A percentile compares a stretch with the other conserved stretches of the same genome.
Evolutionary conservation across 1,140 invertebrate species (phyloP).

Genomic region (Battus philenor): DNA sequence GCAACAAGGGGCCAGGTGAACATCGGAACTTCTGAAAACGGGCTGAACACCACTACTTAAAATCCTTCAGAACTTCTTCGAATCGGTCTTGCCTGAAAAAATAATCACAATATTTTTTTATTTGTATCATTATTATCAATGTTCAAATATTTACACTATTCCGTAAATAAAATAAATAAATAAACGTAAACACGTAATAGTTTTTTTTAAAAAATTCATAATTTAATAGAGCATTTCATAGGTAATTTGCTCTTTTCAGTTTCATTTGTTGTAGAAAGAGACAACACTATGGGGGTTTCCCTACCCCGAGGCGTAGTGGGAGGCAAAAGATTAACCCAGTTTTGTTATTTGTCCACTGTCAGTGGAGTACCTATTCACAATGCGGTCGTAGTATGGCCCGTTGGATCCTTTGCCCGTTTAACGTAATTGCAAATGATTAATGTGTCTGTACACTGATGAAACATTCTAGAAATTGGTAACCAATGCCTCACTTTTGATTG

Average conservation of each 20-base stretch:
- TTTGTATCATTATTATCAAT: too few species aligned
- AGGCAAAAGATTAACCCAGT: slow-evolving; percentile 75
- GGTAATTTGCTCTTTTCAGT: slow-evolving; percentile 49
- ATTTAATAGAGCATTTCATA: slow-evolving; percentile 32
- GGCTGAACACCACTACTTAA: too few species aligned
- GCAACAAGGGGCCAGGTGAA: too few species aligned
- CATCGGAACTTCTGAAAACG: too few species aligned
- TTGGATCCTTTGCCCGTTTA: slow-evolving; percentile 67
- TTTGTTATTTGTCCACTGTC: slow-evolving; percentile 75
- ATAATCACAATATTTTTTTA: too few species aligned
- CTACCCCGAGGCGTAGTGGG: slow-evolving; percentile 51
- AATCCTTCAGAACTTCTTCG: too few species aligned
- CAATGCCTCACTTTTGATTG: slow-evolving; percentile 60
- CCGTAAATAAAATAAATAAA: too few species aligned
- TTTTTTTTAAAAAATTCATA: slow-evolving; percentile 65
- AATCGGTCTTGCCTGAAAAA: too few species aligned
- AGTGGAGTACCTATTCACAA: slow-evolving; percentile 73
- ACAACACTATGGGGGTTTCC: slow-evolving; percentile 44
- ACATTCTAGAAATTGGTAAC: slow-evolving; percentile 55
- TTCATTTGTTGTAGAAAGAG: slow-evolving; percentile 43
- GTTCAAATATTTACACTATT: too few species aligned
- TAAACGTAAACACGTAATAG: too few species aligned
- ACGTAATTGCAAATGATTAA: slow-evolving; percentile 75
- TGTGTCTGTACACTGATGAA: slow-evolving; percentile 57
- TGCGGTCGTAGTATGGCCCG: slow-evolving; percentile 61